These are phyloP conservation scores for Hoplostethus mediterraneus DNA, from an alignment of 2,797 vertebrate species.

Conservation along the genomic window DNA sequence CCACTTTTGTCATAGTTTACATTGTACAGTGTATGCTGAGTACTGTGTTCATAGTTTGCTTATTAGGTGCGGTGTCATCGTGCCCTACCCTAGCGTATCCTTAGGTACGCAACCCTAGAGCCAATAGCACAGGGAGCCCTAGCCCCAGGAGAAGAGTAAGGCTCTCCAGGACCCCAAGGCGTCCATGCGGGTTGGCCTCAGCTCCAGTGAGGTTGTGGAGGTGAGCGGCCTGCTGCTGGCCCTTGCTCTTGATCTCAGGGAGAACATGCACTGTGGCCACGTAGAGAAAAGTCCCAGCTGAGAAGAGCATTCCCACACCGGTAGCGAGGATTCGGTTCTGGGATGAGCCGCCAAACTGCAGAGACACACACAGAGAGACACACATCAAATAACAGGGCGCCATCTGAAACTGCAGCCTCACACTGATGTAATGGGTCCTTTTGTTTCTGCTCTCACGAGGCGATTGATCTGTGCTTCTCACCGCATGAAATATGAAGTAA, in stretches of 20 bases:
- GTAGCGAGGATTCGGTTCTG: conserved; percentile 76
- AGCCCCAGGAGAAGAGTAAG: conserved; percentile 81
- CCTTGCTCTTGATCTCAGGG: conserved; percentile 79
- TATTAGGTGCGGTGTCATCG: neutral
- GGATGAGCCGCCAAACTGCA: conserved; percentile 74
- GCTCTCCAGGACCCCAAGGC: conserved; percentile 80
- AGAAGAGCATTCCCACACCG: conserved; percentile 85
- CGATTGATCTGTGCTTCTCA: conserved; percentile 45
- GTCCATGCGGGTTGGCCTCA: conserved; percentile 39
- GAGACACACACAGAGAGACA: conserved; percentile 45
- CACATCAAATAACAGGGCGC: neutral
- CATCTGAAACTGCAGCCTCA: neutral
- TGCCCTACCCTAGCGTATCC: neutral
- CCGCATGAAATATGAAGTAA: conserved; percentile 77
- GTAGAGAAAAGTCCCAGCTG: conserved; percentile 84
- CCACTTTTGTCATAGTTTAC: neutral
- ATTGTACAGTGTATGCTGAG: neutral
- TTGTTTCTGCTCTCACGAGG: neutral
- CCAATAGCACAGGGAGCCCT: conserved; percentile 77
- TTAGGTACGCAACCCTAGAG: conserved; percentile 77
- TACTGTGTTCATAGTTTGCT: conserved; percentile 11
- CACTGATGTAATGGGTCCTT: neutral
- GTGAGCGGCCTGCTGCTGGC: conserved; percentile 34
- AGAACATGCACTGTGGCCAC: conserved; percentile 83
- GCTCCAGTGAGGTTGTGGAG: conserved; percentile 48